Percentiles rank a stretch among this genome's conserved stretches.
Conservation (phyloP, 2,113 vertebrate species). For the Albula goreensis region DNA sequence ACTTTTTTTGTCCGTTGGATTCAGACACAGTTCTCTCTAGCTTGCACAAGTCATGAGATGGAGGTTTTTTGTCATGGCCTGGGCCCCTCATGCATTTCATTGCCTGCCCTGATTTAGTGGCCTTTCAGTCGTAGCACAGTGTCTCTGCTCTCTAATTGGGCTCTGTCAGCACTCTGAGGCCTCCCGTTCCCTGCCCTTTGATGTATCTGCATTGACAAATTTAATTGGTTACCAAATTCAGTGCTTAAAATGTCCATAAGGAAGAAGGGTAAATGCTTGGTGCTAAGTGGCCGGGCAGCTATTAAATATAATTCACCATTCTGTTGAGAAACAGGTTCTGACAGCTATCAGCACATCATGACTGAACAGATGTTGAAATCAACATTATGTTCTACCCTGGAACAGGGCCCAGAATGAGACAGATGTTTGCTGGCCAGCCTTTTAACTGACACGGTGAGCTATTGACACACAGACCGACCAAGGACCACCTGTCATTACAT, state of each 20-base stretch:
- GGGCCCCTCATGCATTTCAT: background rate
- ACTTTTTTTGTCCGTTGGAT: background rate
- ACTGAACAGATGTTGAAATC: constrained; percentile 60
- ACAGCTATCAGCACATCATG: constrained; percentile 51
- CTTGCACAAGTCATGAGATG: background rate
- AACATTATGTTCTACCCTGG: constrained; percentile 43
- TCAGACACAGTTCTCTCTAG: background rate
- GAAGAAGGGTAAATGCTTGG: constrained; percentile 15
- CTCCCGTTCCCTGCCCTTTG: constrained; percentile 8
- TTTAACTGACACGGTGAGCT: background rate
- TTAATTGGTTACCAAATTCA: constrained; percentile 46
- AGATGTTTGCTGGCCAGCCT: constrained; percentile 24
- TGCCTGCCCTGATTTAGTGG: constrained; percentile 24
- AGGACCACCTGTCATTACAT: background rate
- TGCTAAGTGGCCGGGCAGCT: constrained; percentile 41
- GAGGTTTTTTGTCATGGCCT: background rate
- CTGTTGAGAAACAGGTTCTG: constrained; percentile 39
- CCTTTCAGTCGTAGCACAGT: constrained; percentile 19
- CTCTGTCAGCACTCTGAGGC: constrained; percentile 28
- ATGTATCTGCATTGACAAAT: constrained; percentile 26
- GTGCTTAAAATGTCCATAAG: constrained; percentile 29
- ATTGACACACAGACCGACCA: background rate
- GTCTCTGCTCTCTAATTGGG: constrained; percentile 39
- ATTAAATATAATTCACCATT: constrained; percentile 31
- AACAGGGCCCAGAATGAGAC: constrained; percentile 48